Conservation (phyloP, 2,113 vertebrate species). For the Globicephala melas region DNA sequence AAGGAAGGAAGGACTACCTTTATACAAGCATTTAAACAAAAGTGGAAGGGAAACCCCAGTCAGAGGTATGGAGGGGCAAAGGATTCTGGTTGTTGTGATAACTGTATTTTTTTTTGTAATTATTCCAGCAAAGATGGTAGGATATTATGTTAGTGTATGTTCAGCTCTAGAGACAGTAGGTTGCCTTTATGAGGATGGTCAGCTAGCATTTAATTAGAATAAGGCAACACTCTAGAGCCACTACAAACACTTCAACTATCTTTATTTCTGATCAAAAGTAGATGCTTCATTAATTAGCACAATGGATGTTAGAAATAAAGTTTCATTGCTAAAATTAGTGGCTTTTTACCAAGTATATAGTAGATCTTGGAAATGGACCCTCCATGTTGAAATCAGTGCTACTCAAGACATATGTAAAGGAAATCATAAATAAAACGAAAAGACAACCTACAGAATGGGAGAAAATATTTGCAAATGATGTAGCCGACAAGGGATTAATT, state of each 20-base stretch:
- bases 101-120: constrained; percentile 6
- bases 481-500: too few relatives aligned
- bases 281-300: background rate
- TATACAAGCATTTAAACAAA: constrained; percentile 1
- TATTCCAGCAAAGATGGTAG: background rate
- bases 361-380: background rate
- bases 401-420: background rate
- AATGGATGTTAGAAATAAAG: background rate
- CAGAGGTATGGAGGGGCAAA: background rate
- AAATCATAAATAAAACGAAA: background rate
- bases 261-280: constrained; percentile 33
- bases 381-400: constrained; percentile 7
- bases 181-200: background rate
- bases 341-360: background rate
- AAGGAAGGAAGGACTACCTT: background rate
- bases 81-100: background rate
- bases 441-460: background rate
- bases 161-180: constrained; percentile 1
- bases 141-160: background rate
- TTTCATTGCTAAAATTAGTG: constrained; percentile 5
- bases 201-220: constrained; percentile 9
- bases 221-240: background rate
- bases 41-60: background rate
- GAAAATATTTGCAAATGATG: too few relatives aligned
- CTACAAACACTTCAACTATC: background rate